Percentiles rank a stretch among this genome's conserved stretches.
Conservation (phyloP, 2,113 vertebrate species). For the Myiagra hebetior region DNA sequence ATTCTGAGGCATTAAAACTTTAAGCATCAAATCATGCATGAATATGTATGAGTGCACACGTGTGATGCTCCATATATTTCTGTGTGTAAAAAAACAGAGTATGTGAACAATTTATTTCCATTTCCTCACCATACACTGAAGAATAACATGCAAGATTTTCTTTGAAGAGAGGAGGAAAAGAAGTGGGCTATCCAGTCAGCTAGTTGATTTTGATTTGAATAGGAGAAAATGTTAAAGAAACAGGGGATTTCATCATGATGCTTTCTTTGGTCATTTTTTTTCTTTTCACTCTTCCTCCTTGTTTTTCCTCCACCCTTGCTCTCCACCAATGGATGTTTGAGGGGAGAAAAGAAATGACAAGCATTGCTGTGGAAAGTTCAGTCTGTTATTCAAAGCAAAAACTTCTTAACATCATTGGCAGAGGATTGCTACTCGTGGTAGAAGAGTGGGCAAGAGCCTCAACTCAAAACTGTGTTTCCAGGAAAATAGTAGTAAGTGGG, state of each 20-base stretch:
- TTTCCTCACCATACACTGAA: not conserved
- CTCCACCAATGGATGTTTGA: not conserved
- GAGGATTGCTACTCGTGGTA: not conserved
- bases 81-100: not conserved
- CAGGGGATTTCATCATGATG: not conserved
- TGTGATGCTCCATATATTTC: not conserved
- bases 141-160: not conserved
- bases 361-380: not conserved
- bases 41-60: not conserved
- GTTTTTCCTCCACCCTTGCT: not conserved
- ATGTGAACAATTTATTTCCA: not conserved
- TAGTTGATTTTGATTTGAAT: not conserved
- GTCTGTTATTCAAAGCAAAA: conserved; percentile 18
- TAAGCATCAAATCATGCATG: not conserved
- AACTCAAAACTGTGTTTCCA: conserved; percentile 10
- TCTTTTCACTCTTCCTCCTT: not conserved
- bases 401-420: not conserved
- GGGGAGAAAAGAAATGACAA: not conserved
- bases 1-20: not conserved
- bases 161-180: not conserved
- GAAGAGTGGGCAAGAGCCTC: not conserved
- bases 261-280: not conserved
- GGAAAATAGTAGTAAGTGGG: not conserved
- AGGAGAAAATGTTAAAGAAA: not conserved
- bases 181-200: not conserved